Evolutionary conservation across 1,140 invertebrate species (phyloP).

Genomic region (Lamellibrachia luymesi): DNA sequence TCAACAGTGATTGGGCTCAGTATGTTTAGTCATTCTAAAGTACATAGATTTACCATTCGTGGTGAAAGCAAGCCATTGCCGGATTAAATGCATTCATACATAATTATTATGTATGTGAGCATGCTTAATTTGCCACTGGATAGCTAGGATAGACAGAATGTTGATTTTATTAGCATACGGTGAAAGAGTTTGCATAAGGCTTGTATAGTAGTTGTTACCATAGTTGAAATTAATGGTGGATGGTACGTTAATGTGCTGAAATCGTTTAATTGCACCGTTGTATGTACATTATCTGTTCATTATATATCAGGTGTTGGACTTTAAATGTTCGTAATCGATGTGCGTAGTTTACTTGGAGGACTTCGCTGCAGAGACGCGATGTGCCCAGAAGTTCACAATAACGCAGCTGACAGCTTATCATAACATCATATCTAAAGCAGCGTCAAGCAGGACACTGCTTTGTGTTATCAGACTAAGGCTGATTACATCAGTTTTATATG

Average conservation of each 20-base stretch:
- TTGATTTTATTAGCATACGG: not conserved
- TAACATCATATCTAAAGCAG: not conserved
- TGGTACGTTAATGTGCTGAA: not conserved
- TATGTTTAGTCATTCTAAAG: not conserved
- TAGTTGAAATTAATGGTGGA: not conserved
- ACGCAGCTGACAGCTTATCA: not conserved
- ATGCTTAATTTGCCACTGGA: not conserved
- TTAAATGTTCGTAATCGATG: not conserved
- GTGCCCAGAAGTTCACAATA: not conserved
- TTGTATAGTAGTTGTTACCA: not conserved
- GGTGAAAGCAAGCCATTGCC: not conserved
- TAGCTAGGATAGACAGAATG: not conserved
- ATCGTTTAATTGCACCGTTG: not conserved
- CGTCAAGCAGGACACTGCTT: not conserved
- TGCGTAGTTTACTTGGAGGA: not conserved
- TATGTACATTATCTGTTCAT: not conserved
- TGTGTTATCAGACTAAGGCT: not conserved
- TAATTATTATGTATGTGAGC: not conserved
- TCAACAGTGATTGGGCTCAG: not conserved
- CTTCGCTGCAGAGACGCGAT: not conserved
- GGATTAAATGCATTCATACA: not conserved
- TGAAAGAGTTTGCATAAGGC: not conserved
- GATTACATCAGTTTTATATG: not conserved
- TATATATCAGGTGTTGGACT: not conserved
- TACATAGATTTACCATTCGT: not conserved